Percentiles rank a stretch among this genome's conserved stretches.
phyloP scores from a whole-genome alignment of 2,888 invertebrate genomes.

The Thera britannica region DNA sequence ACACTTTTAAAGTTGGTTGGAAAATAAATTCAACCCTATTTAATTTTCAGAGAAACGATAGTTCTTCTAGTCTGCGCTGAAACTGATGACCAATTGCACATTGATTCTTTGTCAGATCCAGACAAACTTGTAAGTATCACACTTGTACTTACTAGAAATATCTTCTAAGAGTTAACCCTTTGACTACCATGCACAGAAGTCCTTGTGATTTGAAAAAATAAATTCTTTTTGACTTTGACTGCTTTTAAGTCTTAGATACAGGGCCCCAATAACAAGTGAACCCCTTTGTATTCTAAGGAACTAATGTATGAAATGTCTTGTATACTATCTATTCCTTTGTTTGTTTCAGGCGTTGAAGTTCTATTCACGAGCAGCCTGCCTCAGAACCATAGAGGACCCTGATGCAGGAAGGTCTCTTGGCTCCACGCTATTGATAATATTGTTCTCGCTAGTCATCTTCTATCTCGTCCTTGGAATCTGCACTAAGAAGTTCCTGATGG shows the following conservation, averaged over 20 bases:
- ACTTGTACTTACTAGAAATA: not conserved
- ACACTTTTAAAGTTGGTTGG: no score
- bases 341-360: conserved; percentile 79
- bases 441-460: conserved; percentile 83
- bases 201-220: no score
- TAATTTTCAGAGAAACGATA: conserved; percentile 55
- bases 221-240: no score
- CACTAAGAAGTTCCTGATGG: conserved; percentile 87
- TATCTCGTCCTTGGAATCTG: conserved; percentile 88
- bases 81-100: conserved; percentile 53
- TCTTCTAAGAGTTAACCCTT: no score
- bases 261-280: no score
- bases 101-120: conserved; percentile 59
- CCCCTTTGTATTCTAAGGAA: no score
- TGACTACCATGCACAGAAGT: no score
- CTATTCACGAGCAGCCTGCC: conserved; percentile 79
- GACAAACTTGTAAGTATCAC: conserved; percentile 62
- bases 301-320: no score
- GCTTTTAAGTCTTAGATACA: no score
- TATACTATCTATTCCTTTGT: not conserved
- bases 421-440: conserved; percentile 86
- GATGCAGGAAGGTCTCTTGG: conserved; percentile 82
- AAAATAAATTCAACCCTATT: not conserved
- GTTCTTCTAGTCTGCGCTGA: conserved; percentile 70
- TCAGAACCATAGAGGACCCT: conserved; percentile 59